Evolutionary conservation across 2,888 invertebrate genomes (phyloP), one percentile per base, ranked within the genome.

Genomic region (Nomada hirtipes): DNA sequence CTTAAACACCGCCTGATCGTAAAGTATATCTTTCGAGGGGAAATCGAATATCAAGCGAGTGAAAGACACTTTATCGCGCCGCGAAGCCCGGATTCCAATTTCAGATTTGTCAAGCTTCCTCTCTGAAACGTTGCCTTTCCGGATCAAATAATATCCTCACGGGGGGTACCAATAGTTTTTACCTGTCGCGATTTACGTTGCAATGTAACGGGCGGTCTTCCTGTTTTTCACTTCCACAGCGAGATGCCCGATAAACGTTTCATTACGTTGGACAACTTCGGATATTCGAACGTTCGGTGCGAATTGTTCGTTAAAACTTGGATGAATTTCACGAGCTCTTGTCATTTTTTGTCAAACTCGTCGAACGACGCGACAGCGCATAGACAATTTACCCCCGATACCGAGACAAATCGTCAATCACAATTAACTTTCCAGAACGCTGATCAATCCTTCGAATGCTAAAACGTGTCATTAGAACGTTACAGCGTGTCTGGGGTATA

Each of bases 391-490:
- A 26, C 36, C 44, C 64, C n/a, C 47, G 47, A 29, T 44, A 0
- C 15, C 23, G 47, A 11, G 15, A 29, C 47, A 4, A n/a, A 57
- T 2, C 15, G 64, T 36, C 64, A 64, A 70, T 75, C 50, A 1
- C n/a, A 53, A 42, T 11, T 59, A 57, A 69, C 72, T 57, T 52
- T 29, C 47, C 15, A 7, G 20, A n/a, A 0, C 13, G 74, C 79
- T 79, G 82, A 86, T 86, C 84, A 84, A 26, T 47, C 29, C 57
- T 53, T 64, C 63, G 61, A 47, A 47, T 13, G 52, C 18, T 52
- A 50, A n/a, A 77, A 60, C 23, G 44, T 52, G 36, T 50, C 52
- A 63, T 77, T 75, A 81, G 47, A 81, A 74, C 74, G 52, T 68
- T 23, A 11, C 36, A 65, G 23, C 23, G 23, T 23, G 23, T 23